Percentiles rank a stretch among this genome's conserved stretches.
These are phyloP conservation scores for Sylvilagus floridanus DNA, from an alignment of 2,797 vertebrate species.

Conservation along the genomic window DNA sequence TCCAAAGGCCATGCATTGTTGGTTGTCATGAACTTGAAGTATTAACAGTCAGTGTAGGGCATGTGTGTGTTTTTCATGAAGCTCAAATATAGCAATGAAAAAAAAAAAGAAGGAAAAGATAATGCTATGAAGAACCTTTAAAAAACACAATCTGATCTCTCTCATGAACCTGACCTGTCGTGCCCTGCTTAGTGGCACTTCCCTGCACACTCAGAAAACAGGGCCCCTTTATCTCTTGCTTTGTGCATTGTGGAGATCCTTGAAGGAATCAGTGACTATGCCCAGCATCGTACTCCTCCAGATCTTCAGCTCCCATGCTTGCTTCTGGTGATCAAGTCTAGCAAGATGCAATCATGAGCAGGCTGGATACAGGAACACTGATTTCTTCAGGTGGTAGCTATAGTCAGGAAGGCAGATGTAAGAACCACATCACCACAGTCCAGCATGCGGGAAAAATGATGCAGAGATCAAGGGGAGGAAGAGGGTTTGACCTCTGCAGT, in stretches of 20 bases:
- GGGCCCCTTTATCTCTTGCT: background rate
- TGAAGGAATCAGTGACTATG: background rate
- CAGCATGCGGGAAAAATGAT: background rate
- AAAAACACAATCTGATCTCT: background rate
- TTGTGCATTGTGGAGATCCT: background rate
- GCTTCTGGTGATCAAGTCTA: background rate
- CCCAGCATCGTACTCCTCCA: background rate
- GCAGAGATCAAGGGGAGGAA: background rate
- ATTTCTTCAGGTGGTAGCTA: background rate
- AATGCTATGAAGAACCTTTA: background rate
- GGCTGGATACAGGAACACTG: background rate
- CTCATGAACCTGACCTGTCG: background rate
- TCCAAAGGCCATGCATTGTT: too few species aligned
- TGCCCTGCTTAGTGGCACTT: background rate
- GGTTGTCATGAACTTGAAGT: too few species aligned
- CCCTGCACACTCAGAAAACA: background rate
- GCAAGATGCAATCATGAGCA: background rate
- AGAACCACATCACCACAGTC: background rate
- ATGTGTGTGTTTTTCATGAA: too few species aligned
- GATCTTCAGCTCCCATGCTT: background rate
- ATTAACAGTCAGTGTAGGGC: too few species aligned
- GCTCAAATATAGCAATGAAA: too few species aligned
- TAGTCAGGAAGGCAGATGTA: background rate
- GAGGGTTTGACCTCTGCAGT: background rate
- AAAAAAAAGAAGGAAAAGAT: background rate